A percentile compares a stretch with the other conserved stretches of the same genome.
Conservation (phyloP, 1,140 invertebrate species). For the Bombyx mandarina region DNA sequence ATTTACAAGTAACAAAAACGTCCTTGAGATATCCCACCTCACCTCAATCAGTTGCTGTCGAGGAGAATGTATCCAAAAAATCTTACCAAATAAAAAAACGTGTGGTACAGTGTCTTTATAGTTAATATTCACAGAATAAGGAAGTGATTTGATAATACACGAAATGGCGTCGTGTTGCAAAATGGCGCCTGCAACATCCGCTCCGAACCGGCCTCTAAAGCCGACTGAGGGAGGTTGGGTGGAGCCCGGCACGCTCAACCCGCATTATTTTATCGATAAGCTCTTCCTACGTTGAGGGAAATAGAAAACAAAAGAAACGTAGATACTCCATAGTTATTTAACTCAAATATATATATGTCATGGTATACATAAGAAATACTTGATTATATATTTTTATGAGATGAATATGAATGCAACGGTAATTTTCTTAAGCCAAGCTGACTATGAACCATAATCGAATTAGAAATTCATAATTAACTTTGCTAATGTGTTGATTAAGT, state of each 20-base stretch:
- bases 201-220: slow-evolving; percentile 29
- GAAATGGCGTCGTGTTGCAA: slow-evolving; percentile 41
- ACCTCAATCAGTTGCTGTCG: not conserved
- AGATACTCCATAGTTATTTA: not conserved
- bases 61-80: not conserved
- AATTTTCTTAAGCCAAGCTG: too few relatives aligned
- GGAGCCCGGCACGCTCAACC: slow-evolving; percentile 14
- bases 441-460: too few relatives aligned
- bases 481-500: too few relatives aligned
- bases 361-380: not conserved
- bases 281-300: slow-evolving; percentile 3
- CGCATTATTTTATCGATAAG: slow-evolving; percentile 22
- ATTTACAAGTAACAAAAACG: slow-evolving; percentile 4
- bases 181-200: slow-evolving; percentile 36
- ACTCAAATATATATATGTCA: not conserved
- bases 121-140: not conserved
- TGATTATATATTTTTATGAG: not conserved
- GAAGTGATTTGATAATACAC: slow-evolving; percentile 24
- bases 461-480: too few relatives aligned
- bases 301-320: slow-evolving; percentile 2
- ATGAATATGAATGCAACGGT: too few relatives aligned
- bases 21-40: not conserved
- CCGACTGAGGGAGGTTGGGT: slow-evolving; percentile 45
- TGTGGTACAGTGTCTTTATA: not conserved
- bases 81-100: not conserved